Percentiles rank a stretch among this genome's conserved stretches.
These are phyloP conservation scores for Clangula hyemalis DNA, from an alignment of 2,797 vertebrate species.

Conservation along the genomic window DNA sequence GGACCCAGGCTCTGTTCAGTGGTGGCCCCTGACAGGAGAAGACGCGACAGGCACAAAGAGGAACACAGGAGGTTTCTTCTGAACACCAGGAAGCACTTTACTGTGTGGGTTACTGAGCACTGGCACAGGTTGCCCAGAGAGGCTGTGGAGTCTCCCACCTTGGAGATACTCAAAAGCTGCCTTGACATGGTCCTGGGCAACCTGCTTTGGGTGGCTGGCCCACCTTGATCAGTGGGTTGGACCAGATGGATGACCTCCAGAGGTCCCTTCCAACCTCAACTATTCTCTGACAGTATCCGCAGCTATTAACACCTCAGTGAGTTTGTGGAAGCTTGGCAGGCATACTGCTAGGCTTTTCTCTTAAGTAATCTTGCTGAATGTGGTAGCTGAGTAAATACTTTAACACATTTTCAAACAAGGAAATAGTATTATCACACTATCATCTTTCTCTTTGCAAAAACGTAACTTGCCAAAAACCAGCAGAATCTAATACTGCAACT, in stretches of 20 bases:
- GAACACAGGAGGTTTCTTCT: not conserved
- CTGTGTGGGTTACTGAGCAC: not conserved
- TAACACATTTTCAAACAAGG: not conserved
- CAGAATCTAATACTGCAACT: not conserved
- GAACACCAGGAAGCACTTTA: not conserved
- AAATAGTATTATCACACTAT: not conserved
- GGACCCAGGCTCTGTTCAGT: not conserved
- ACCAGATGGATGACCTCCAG: not conserved
- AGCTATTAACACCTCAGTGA: not conserved
- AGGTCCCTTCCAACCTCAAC: not conserved
- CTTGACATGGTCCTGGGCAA: not conserved
- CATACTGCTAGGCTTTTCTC: not conserved
- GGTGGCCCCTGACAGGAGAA: not conserved
- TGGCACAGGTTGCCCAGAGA: not conserved
- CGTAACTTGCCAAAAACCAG: not conserved
- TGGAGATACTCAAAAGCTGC: not conserved
- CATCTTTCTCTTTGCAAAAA: not conserved
- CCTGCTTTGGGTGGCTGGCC: not conserved
- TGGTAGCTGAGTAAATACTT: not conserved
- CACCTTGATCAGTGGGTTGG: not conserved
- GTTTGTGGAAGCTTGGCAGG: not conserved
- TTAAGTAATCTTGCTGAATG: not conserved
- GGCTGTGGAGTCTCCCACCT: not conserved
- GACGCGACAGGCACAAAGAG: rapidly evolving
- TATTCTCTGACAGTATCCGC: not conserved